Evolutionary conservation across 2,888 invertebrate genomes (phyloP).

Genomic region (Drosophila seclusa): DNA sequence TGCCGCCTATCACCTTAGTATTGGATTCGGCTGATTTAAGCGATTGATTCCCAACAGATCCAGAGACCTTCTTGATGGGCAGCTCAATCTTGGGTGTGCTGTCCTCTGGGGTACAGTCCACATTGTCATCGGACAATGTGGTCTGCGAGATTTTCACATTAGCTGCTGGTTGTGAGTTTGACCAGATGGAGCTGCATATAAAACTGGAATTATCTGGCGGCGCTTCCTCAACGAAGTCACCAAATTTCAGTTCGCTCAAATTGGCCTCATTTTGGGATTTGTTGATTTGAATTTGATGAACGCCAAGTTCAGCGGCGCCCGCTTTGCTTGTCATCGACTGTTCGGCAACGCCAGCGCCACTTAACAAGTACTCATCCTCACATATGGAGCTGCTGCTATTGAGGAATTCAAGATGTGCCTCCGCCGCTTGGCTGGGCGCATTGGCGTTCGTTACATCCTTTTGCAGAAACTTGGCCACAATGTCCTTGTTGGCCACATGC

Average conservation of each 20-base stretch:
- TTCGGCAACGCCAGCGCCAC: not conserved
- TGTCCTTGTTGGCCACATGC: conserved; percentile 72
- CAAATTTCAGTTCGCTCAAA: conserved; percentile 68
- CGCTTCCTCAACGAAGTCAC: conserved; percentile 71
- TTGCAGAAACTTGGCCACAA: conserved; percentile 71
- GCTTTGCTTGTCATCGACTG: conserved; percentile 1
- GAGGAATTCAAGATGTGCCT: conserved; percentile 76
- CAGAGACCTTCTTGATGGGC: conserved; percentile 35
- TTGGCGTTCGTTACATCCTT: conserved; percentile 22
- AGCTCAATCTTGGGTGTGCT: conserved; percentile 12
- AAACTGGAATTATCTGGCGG: conserved; percentile 31
- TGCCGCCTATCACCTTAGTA: conserved; percentile 9
- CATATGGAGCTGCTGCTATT: conserved; percentile 81
- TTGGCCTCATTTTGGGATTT: conserved; percentile 26
- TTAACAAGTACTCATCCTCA: conserved; percentile 72
- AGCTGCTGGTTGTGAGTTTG: conserved; percentile 42
- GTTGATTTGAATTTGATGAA: not conserved
- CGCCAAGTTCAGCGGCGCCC: not conserved
- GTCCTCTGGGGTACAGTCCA: conserved; percentile 51
- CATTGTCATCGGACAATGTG: conserved; percentile 39
- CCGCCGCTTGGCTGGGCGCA: conserved; percentile 35
- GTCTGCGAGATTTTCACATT: conserved; percentile 11
- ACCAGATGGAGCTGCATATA: conserved; percentile 73
- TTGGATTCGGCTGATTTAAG: not conserved
- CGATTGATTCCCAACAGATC: conserved; percentile 19